Conservation (phyloP, 23 tunicate genomes). For the Pegea sp. region DNA sequence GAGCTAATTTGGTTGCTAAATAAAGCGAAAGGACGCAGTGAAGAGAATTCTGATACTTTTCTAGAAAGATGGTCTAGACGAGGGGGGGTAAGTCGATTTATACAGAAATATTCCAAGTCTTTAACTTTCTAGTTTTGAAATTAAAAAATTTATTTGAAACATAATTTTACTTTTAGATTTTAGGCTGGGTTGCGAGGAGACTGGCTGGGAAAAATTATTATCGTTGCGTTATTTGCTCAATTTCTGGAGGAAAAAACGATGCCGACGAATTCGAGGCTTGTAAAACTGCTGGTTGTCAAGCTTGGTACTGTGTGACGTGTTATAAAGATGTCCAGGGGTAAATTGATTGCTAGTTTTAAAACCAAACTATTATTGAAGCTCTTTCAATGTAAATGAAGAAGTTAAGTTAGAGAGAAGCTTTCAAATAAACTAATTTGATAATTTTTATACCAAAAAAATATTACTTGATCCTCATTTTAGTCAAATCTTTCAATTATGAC, state of each 20-base stretch:
- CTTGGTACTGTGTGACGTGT: constrained; percentile 45
- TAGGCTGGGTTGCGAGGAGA: constrained; percentile 21
- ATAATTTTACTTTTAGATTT: constrained; percentile 8
- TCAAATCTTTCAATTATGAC: too few relatives aligned
- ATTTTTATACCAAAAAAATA: too few relatives aligned
- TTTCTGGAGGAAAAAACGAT: constrained; percentile 37
- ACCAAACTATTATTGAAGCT: too few relatives aligned
- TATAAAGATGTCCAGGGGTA: constrained; percentile 74
- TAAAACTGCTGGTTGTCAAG: constrained; percentile 32
- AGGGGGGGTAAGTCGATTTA: constrained; percentile 28
- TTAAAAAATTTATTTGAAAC: not conserved
- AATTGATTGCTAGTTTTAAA: not conserved
- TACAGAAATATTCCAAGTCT: too few relatives aligned
- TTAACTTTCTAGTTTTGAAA: not conserved
- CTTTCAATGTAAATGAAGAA: too few relatives aligned
- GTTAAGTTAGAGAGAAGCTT: too few relatives aligned
- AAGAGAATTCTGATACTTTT: constrained; percentile 8
- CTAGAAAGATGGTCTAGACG: constrained; percentile 11
- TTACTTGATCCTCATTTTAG: too few relatives aligned
- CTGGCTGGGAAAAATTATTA: constrained; percentile 20
- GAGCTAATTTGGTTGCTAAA: too few relatives aligned
- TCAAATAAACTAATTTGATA: too few relatives aligned
- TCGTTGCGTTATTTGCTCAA: constrained; percentile 27
- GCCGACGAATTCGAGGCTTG: constrained; percentile 19
- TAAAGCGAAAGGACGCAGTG: constrained; percentile 12